These are phyloP conservation scores for Sebastes trivittatus DNA, from an alignment of 2,797 vertebrate species.

Conservation along the genomic window DNA sequence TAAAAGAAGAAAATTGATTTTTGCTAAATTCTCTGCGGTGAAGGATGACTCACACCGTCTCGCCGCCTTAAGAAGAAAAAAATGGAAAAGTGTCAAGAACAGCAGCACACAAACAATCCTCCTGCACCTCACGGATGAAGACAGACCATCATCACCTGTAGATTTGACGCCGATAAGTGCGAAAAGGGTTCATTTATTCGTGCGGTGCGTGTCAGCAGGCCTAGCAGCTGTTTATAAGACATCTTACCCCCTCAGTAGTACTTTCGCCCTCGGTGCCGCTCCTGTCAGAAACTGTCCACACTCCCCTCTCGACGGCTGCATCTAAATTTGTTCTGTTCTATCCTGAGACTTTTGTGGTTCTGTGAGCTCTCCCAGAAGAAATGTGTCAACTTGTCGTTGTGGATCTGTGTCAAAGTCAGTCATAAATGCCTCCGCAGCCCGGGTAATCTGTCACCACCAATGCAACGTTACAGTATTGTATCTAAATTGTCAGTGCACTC, in stretches of 20 bases:
- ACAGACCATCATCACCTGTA: constrained; percentile 8
- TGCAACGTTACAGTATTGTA: constrained; percentile 4
- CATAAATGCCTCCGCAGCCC: constrained; percentile 16
- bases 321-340: constrained; percentile 54
- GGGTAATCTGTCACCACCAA: constrained; percentile 12
- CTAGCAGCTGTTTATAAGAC: constrained; percentile 17
- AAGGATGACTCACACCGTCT: constrained; percentile 67
- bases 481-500: constrained; percentile 8
- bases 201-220: not conserved
- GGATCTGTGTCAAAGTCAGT: constrained; percentile 53
- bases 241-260: not conserved
- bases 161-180: not conserved
- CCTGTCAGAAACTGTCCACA: constrained; percentile 31
- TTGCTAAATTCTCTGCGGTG: constrained; percentile 62
- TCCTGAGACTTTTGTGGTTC: constrained; percentile 33
- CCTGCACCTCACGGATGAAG: not conserved
- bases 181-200: constrained; percentile 12
- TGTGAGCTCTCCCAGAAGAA: constrained; percentile 61
- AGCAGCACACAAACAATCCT: constrained; percentile 26
- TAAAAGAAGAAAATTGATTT: constrained; percentile 68
- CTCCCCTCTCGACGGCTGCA: not conserved
- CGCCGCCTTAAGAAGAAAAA: constrained; percentile 14
- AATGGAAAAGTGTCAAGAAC: constrained; percentile 35
- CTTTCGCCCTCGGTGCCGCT: not conserved
- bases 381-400: constrained; percentile 61